These are phyloP conservation scores for Huso huso DNA, from an alignment of 2,797 vertebrate genomes.

Conservation along the genomic window DNA sequence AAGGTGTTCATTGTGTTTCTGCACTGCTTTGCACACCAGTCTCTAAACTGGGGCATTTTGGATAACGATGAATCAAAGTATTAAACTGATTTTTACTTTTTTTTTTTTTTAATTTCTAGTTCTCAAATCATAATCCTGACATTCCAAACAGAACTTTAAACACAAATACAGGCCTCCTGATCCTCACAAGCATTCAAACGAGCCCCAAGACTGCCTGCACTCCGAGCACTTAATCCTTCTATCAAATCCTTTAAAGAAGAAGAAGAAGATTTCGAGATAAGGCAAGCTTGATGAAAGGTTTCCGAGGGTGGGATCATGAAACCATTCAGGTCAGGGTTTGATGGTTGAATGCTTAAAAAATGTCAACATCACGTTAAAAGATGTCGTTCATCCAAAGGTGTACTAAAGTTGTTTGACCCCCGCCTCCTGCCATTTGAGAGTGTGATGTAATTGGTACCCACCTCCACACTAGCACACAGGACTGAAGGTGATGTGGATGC, in stretches of 20 bases:
- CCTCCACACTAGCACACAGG: no score
- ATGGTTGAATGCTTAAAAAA: slow-evolving; percentile 68
- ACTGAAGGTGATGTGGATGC: no score
- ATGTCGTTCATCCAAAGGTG: slow-evolving; percentile 49
- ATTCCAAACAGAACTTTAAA: slow-evolving; percentile 9
- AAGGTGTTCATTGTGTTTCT: no score
- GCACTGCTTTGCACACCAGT: no score
- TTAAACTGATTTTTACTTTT: no score
- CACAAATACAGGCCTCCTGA: background rate
- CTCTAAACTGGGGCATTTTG: no score
- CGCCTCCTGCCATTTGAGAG: no score
- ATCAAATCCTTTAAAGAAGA: slow-evolving; percentile 29
- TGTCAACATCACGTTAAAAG: slow-evolving; percentile 54
- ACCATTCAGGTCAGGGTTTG: slow-evolving; percentile 46
- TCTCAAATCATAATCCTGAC: background rate
- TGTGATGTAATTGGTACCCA: no score
- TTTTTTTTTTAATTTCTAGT: no score
- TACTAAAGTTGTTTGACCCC: slow-evolving; percentile 1
- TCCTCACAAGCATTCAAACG: background rate
- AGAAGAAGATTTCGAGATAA: slow-evolving; percentile 47
- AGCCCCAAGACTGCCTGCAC: slow-evolving; percentile 20
- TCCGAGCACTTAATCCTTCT: slow-evolving; percentile 37
- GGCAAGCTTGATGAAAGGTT: slow-evolving; percentile 58
- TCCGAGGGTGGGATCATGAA: slow-evolving; percentile 42
- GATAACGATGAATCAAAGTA: no score